Conservation (phyloP, 2,113 vertebrate species). For the Carassius carassius region DNA sequence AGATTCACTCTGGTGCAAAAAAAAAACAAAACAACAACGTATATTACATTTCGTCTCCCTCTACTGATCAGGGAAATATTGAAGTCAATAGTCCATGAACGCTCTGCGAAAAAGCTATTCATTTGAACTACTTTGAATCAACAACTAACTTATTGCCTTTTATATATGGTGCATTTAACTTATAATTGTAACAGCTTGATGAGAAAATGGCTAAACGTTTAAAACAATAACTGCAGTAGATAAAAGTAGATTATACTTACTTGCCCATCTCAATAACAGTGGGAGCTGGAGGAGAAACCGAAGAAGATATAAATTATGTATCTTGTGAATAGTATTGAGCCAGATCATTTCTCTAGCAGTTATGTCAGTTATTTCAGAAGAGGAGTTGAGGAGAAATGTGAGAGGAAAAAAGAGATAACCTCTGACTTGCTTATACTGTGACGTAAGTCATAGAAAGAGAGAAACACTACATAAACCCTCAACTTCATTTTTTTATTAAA, state of each 20-base stretch:
- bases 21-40: neutral
- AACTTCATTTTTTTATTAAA: neutral
- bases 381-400: neutral
- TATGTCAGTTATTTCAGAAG: slow-evolving; percentile 8
- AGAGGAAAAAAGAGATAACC: neutral
- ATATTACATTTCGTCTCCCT: neutral
- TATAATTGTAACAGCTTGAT: slow-evolving; percentile 23
- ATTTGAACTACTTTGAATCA: slow-evolving; percentile 12
- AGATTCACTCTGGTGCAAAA: neutral
- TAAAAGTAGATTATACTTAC: slow-evolving; percentile 2
- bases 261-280: neutral
- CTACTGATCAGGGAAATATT: slow-evolving; percentile 6
- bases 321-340: neutral
- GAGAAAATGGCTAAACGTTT: neutral
- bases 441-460: neutral
- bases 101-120: neutral
- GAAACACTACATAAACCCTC: neutral
- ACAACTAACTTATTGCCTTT: slow-evolving; percentile 21
- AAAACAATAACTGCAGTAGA: neutral
- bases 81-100: slow-evolving; percentile 22
- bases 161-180: slow-evolving; percentile 19
- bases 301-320: neutral
- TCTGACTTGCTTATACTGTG: neutral
- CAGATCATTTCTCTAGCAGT: slow-evolving; percentile 7
- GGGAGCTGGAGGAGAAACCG: neutral